Evolutionary conservation across 2,888 invertebrate genomes (phyloP), one percentile per base, ranked within the genome.

Genomic region (Tetropium fuscum): DNA sequence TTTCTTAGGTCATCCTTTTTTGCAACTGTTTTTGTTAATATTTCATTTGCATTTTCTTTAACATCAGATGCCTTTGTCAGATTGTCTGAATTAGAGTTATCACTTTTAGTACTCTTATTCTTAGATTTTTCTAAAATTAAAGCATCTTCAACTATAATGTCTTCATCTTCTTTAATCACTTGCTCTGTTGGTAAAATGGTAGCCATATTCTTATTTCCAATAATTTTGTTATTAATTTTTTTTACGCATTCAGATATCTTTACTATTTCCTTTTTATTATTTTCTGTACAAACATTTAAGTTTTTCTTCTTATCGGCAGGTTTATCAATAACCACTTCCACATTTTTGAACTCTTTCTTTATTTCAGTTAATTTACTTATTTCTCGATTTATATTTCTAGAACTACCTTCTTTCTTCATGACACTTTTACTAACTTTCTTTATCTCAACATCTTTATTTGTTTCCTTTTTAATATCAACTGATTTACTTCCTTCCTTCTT

Each of bases 381-480:
- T 51, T 51, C 40, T 27, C 16, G 38, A 51, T 10, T 51, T 16
- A 40, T 5, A 40, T 27, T 40, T 16, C 40, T 51, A 7, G 18
- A 34, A 10, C 3, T 6, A 18, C n/a, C 40, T 40, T 63, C 56
- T 51, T 62, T 68, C 30, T 69, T 69, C n/a, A n/a, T n/a, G n/a
- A n/a, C n/a, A n/a, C n/a, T n/a, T n/a, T n/a, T n/a, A n/a, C n/a
- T n/a, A n/a, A n/a, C n/a, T n/a, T n/a, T n/a, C n/a, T n/a, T n/a
- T n/a, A n/a, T n/a, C n/a, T n/a, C n/a, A n/a, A n/a, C n/a, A n/a
- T n/a, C n/a, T n/a, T n/a, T n/a, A 34, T 15, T 34, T 3, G 15
- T 36, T 38, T 63, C 55, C 53, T 62, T 68, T 25, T 69, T 69
- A 13, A 48, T 66, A 45, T 64, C 53, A 16, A 11, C 3, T 11